Conservation (phyloP, 37 sponge, comb jelly and placozoan species). For the Axinella damicornis region DNA sequence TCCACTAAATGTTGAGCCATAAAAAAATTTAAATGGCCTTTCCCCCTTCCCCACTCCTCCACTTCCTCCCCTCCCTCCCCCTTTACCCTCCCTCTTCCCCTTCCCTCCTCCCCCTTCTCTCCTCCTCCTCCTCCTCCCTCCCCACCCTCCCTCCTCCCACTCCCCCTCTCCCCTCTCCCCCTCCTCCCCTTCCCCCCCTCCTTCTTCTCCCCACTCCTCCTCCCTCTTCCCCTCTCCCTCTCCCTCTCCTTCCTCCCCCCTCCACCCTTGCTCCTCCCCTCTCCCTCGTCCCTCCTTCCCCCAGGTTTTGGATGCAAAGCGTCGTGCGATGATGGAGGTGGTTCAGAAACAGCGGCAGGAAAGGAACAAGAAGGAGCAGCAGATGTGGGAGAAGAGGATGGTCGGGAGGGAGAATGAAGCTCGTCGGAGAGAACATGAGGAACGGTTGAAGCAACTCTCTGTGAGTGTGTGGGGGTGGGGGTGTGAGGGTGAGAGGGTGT, state of each 20-base stretch:
- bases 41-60: too few species aligned
- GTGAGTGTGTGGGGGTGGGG: slow-evolving; percentile 50
- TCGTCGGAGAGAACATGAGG: slow-evolving; percentile 39
- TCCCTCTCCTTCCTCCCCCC: not conserved
- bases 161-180: too few species aligned
- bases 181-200: too few species aligned
- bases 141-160: too few species aligned
- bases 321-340: slow-evolving; percentile 13
- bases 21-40: too few species aligned
- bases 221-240: not conserved
- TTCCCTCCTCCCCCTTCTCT: too few species aligned
- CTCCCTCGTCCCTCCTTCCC: not conserved
- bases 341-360: slow-evolving; percentile 26
- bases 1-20: too few species aligned
- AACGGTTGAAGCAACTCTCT: slow-evolving; percentile 62
- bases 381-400: slow-evolving; percentile 51
- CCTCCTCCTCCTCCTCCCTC: too few species aligned
- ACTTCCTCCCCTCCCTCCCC: too few species aligned
- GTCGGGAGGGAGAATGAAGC: slow-evolving; percentile 39
- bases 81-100: too few species aligned
- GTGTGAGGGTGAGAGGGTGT: slow-evolving; percentile 13
- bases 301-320: slow-evolving; percentile 43
- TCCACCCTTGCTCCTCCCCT: too few species aligned
- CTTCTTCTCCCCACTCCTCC: too few species aligned
- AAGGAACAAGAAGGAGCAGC: slow-evolving; percentile 47